Conservation (phyloP, 2,113 vertebrate genomes). For the Corvus hawaiiensis region DNA sequence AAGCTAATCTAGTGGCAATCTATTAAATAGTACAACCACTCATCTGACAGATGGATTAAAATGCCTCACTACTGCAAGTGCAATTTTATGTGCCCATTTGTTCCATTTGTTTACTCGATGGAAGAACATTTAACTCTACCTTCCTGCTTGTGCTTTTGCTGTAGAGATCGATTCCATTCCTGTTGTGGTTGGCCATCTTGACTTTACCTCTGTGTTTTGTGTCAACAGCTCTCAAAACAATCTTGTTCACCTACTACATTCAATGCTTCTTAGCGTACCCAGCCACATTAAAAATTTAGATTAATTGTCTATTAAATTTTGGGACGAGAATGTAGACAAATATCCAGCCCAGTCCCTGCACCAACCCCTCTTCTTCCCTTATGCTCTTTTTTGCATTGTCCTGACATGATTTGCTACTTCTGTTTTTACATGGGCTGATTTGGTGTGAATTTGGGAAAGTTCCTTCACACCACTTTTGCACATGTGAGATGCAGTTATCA, state of each 20-base stretch:
- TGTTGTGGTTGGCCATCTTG: background rate
- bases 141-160: background rate
- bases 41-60: background rate
- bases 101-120: background rate
- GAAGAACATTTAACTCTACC: background rate
- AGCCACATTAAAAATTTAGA: background rate
- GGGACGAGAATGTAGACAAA: background rate
- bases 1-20: background rate
- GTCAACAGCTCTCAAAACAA: background rate
- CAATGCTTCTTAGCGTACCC: background rate
- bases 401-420: background rate
- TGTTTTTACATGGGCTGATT: background rate
- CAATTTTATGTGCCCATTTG: background rate
- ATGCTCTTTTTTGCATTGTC: background rate
- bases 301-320: background rate
- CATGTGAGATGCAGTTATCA: background rate
- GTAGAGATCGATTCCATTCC: background rate
- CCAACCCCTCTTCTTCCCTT: background rate
- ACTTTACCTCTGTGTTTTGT: background rate
- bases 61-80: background rate
- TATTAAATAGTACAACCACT: background rate
- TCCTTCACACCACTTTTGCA: background rate
- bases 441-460: background rate
- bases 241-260: background rate
- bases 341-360: background rate